These are phyloP conservation scores for Anabacerthia variegaticeps DNA, from an alignment of 2,797 vertebrate species.

Conservation along the genomic window DNA sequence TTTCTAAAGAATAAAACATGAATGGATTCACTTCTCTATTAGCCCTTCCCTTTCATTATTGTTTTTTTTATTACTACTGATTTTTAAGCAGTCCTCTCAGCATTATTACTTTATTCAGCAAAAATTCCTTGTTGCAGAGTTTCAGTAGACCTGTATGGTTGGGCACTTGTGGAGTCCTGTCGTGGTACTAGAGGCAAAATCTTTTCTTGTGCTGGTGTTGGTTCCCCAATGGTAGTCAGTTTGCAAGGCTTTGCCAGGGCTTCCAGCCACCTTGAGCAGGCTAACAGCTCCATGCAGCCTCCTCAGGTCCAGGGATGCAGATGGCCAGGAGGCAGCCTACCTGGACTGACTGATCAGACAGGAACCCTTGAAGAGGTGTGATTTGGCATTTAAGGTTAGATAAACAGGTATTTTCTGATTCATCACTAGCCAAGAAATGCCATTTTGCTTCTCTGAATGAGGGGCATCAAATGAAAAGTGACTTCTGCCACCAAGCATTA, in stretches of 20 bases:
- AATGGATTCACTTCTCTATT: conserved; percentile 24
- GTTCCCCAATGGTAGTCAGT: background rate
- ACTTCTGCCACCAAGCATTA: conserved; percentile 64
- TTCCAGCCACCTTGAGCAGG: background rate
- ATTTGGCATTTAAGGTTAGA: conserved; percentile 30
- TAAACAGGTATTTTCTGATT: conserved; percentile 20
- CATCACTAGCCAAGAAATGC: background rate
- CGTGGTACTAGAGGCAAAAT: background rate
- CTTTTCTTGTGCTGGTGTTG: background rate
- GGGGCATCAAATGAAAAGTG: conserved; percentile 54
- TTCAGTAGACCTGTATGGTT: background rate
- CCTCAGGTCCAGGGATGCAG: background rate
- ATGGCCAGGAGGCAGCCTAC: background rate
- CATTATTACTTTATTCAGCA: background rate
- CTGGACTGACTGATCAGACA: background rate
- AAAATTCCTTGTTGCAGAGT: background rate
- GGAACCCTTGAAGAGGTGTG: background rate
- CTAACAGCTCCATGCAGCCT: background rate
- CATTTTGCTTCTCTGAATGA: conserved; percentile 27
- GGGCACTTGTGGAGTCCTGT: background rate
- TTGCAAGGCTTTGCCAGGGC: background rate
- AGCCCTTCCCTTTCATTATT: background rate
- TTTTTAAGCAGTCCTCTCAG: background rate
- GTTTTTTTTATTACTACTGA: background rate
- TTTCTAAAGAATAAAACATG: conserved; percentile 61